Percentiles rank a stretch among this genome's conserved stretches.
These are phyloP conservation scores for Tarsius wallacei DNA, from an alignment of 2,797 vertebrate species.

Conservation along the genomic window DNA sequence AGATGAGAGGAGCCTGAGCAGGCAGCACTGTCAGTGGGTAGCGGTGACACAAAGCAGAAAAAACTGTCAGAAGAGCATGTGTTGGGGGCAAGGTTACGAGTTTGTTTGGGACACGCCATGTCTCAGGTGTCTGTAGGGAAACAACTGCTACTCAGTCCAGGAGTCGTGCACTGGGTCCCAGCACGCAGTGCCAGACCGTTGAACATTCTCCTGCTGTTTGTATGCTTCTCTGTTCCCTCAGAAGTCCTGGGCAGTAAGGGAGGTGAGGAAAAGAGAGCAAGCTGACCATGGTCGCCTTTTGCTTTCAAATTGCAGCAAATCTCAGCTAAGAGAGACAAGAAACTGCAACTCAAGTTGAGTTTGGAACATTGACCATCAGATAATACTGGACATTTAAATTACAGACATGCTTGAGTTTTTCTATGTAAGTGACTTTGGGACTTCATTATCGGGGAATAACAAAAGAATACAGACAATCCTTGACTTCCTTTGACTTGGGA, in stretches of 20 bases:
- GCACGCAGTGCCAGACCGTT: not conserved
- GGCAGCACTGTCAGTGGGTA: not conserved
- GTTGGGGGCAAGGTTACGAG: not conserved
- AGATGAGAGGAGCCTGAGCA: not conserved
- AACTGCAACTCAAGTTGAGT: not conserved
- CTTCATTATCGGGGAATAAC: not conserved
- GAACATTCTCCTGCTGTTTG: not conserved
- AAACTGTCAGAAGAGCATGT: not conserved
- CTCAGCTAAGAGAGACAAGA: not conserved
- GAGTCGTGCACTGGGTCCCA: too few relatives aligned
- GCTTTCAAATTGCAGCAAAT: not conserved
- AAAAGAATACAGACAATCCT: not conserved
- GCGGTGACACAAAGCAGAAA: not conserved
- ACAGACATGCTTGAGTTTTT: not conserved
- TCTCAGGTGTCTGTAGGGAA: not conserved
- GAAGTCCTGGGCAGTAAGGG: not conserved
- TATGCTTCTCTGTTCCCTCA: not conserved
- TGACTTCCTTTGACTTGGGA: too few relatives aligned
- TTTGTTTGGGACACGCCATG: not conserved
- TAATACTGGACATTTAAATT: not conserved
- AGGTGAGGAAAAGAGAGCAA: not conserved
- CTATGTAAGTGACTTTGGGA: not conserved
- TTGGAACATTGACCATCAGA: not conserved
- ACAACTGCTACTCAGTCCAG: not conserved
- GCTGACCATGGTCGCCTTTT: not conserved